A percentile compares a stretch with the other conserved stretches of the same genome.
Evolutionary conservation across 2,113 vertebrate species (phyloP).

Genomic region (Crypturellus undulatus): DNA sequence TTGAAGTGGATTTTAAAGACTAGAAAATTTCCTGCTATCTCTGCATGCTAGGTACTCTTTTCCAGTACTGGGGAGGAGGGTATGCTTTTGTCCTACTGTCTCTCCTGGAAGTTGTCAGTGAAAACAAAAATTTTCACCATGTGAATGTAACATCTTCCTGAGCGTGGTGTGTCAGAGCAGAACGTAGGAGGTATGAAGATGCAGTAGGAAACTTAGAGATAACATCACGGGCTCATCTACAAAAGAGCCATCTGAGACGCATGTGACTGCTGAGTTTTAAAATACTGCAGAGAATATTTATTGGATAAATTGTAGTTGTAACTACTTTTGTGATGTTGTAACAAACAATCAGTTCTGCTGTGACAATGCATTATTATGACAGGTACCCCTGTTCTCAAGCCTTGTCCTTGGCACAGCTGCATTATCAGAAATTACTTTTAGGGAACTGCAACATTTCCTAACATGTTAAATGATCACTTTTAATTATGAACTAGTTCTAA

Average conservation of each 20-base stretch:
- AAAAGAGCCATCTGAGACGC: background rate
- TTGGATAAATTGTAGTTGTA: background rate
- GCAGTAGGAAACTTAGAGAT: background rate
- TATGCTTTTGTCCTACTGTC: background rate
- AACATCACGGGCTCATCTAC: background rate
- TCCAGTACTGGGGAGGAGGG: background rate
- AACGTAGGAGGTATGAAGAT: background rate
- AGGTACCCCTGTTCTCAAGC: background rate
- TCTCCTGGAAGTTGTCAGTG: background rate
- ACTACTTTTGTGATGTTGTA: background rate
- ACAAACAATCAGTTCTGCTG: background rate
- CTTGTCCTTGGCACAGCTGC: background rate
- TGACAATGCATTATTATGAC: background rate
- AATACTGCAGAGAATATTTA: background rate
- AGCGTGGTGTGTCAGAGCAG: background rate
- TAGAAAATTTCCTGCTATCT: background rate
- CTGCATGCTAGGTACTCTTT: background rate
- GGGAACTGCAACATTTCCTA: background rate
- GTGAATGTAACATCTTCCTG: background rate
- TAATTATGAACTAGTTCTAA: background rate
- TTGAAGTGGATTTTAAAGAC: background rate
- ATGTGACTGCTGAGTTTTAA: background rate
- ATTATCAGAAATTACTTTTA: background rate
- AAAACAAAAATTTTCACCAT: background rate
- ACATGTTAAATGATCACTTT: background rate